Evolutionary conservation across 2,113 vertebrate species (phyloP), one percentile per base, ranked within the genome.

Genomic region (Heterocephalus glaber): DNA sequence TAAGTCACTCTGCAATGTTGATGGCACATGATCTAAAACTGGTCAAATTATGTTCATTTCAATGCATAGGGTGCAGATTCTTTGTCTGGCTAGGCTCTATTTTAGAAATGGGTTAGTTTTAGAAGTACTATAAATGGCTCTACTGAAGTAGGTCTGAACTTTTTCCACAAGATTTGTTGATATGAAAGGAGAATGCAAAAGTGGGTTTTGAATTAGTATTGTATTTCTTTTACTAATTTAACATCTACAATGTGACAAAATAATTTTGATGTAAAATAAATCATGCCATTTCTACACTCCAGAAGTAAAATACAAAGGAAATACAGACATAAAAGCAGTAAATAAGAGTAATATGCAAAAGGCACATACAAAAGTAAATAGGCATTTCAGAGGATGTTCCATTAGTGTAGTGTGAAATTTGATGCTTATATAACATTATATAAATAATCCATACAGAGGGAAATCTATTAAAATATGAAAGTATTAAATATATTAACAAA

Each of bases 181-280:
- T 87, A 11, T 80, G 28, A 97, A 96, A 74, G 10, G 13, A 95
- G 10, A 85, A 87, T 66, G 7, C 12, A 91, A 89, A 94, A 10
- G 22, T 76, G 80, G 76, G 16, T 16, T 20, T 90, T 92, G 54
- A 56, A 52, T 28, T 89, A 4, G 5, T 16, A 86, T 26, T 86
- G 22, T 93, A 30, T 68, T 65, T 72, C 72, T 35, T 58, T 26
- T 49, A 30, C 66, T 82, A 68, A 10, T 49, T 96, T 52, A 96
- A 14, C 17, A 81, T 11, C 14, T 90, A 33, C 2, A 56, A 61
- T 56, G 41, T 77, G 52, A 87, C 13, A 90, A 94, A 80, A 41
- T 91, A 19, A n/a, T 52, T 89, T 1, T 49, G 4, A 17, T 72
- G 65, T 3, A 91, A 90, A 94, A 77, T 54, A 90, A 84, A 76